Evolutionary conservation across 2,888 invertebrate genomes (phyloP), one percentile per base, ranked within the genome.

Genomic region (Trisateles emortualis): DNA sequence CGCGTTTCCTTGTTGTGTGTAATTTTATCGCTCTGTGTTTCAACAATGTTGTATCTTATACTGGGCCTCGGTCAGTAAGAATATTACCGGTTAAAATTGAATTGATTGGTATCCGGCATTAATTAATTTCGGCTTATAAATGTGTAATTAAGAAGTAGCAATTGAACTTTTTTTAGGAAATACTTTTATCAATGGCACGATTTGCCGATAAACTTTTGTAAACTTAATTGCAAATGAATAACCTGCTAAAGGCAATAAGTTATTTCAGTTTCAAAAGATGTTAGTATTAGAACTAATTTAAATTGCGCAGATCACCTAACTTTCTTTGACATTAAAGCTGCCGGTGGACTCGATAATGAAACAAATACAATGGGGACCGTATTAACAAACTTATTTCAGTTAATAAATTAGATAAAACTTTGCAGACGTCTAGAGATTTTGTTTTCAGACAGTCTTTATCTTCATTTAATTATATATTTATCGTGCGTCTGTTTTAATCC

Each of bases 1-100:
- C 36, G 43, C 6, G 74, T 73, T 81, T 79, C 78, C 79, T 76
- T 72, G 66, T 74, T 74, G 55, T 53, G 35, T 62, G 35, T 69
- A 58, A 54, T 59, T 63, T 64, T 59, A 64, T 61, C 52, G 54
- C 55, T 67, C 64, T 56, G 62, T 53, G 42, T 65, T 54, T 44
- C 35, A 43, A 54, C 46, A 56, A 52, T 45, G 56, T 56, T 53
- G 50, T 56, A 6, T 26, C 26, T 26, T 26, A 26, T 8, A 26
- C 9, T 39, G 61, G 64, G n/a, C n/a, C n/a, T 64, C 59, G 55
- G n/a, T n/a, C n/a, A n/a, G n/a, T n/a, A n/a, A 62, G 14, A 26
- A 63, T n/a, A 62, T 60, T 46, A 54, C 39, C 62, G 16, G 54
- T 53, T 42, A 48, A 59, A 60, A 67, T 71, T 60, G 52, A 51